These are phyloP conservation scores for Platycheirus albimanus DNA, from an alignment of 2,888 invertebrate species.

Conservation along the genomic window DNA sequence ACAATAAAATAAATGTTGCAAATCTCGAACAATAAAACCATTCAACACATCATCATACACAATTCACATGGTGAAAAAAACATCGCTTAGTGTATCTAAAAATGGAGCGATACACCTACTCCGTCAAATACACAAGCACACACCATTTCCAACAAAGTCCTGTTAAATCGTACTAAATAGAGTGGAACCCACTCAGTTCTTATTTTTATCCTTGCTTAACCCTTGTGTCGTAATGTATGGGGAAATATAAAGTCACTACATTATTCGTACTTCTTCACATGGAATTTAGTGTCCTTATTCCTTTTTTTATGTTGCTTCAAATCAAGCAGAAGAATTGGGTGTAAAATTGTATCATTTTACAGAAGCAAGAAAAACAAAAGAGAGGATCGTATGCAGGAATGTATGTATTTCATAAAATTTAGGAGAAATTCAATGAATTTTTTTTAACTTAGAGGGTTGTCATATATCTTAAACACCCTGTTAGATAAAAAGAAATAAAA, in stretches of 20 bases:
- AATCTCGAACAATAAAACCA: conserved; percentile 49
- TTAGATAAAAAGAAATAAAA: too few species aligned
- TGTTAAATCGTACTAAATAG: conserved; percentile 38
- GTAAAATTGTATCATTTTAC: conserved; percentile 27
- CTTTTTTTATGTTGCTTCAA: conserved; percentile 1
- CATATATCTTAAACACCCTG: too few species aligned
- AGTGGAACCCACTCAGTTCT: conserved; percentile 38
- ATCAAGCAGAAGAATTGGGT: conserved; percentile 35
- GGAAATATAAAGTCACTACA: conserved; percentile 38
- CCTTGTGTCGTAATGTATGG: conserved; percentile 8
- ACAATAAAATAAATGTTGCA: conserved; percentile 54
- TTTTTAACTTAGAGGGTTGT: too few species aligned
- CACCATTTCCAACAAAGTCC: background rate
- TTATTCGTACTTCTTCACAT: conserved; percentile 35
- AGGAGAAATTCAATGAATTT: too few species aligned
- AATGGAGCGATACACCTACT: conserved; percentile 25
- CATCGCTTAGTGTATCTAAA: background rate
- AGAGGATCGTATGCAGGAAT: too few species aligned
- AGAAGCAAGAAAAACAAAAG: conserved; percentile 13
- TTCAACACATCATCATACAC: conserved; percentile 56
- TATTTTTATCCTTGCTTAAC: conserved; percentile 44
- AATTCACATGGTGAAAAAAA: conserved; percentile 36
- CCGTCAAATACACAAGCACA: conserved; percentile 1
- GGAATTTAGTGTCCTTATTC: conserved; percentile 35
- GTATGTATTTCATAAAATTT: too few species aligned